Percentiles rank a stretch among this genome's conserved stretches.
These are phyloP conservation scores for Drosophila rhopaloa DNA, from an alignment of 1,140 invertebrate genomes.

Conservation along the genomic window DNA sequence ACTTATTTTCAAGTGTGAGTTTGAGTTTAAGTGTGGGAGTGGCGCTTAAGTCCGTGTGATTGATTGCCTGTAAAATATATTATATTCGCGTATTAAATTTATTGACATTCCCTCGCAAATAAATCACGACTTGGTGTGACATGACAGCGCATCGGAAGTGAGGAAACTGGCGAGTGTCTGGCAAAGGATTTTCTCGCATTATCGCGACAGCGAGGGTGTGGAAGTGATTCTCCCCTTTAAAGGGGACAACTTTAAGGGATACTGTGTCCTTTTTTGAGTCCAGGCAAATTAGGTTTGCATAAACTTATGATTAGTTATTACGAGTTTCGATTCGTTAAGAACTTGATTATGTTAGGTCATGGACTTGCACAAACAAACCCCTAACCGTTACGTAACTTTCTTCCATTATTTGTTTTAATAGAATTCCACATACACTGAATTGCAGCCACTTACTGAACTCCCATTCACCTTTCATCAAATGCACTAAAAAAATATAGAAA, in stretches of 20 bases:
- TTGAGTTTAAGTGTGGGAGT: conserved; percentile 15
- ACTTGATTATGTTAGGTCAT: conserved; percentile 50
- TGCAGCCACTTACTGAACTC: conserved; percentile 19
- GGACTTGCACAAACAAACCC: conserved; percentile 38
- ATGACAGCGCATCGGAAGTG: conserved; percentile 34
- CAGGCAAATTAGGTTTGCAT: conserved; percentile 28
- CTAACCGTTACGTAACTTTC: conserved; percentile 56
- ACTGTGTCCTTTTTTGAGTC: not conserved
- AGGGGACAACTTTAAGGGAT: conserved; percentile 8
- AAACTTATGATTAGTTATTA: conserved; percentile 36
- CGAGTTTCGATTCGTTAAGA: conserved; percentile 32
- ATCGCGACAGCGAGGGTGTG: not conserved
- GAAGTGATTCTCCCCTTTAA: not conserved
- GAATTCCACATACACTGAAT: conserved; percentile 52
- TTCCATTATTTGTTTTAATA: conserved; percentile 68
- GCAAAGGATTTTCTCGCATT: conserved; percentile 45
- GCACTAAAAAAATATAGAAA: not conserved
- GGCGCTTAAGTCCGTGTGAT: conserved; percentile 47
- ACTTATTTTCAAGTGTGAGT: conserved; percentile 8
- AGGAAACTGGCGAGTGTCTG: conserved; percentile 23
- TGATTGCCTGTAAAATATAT: conserved; percentile 63
- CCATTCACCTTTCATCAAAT: conserved; percentile 8
- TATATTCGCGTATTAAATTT: conserved; percentile 49
- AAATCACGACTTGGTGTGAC: conserved; percentile 53
- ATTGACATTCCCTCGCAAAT: conserved; percentile 53